Conservation (phyloP, 1,140 invertebrate species). For the Diorhabda elongata region DNA sequence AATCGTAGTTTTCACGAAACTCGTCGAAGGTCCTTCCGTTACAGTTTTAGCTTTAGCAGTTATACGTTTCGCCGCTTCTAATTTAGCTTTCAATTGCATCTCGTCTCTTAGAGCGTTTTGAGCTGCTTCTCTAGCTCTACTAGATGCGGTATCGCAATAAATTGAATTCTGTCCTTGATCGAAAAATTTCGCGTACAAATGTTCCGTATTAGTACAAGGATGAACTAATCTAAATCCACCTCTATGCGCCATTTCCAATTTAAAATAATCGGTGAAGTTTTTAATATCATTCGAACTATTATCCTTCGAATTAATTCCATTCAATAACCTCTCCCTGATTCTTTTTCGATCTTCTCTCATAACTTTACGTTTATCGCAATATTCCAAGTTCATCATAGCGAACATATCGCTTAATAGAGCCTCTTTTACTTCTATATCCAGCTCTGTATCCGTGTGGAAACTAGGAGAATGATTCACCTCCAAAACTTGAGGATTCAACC, state of each 20-base stretch:
- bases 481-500: constrained; percentile 78
- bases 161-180: constrained; percentile 67
- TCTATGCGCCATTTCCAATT: constrained; percentile 38
- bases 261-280: constrained; percentile 40
- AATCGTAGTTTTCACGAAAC: not conserved
- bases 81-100: constrained; percentile 52
- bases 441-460: constrained; percentile 78
- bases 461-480: constrained; percentile 92
- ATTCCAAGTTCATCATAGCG: constrained; percentile 74
- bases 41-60: constrained; percentile 23
- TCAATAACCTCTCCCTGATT: constrained; percentile 61
- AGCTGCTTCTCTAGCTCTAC: constrained; percentile 67
- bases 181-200: constrained; percentile 55
- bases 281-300: constrained; percentile 19
- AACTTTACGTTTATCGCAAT: constrained; percentile 71
- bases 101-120: constrained; percentile 58
- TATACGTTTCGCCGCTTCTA: constrained; percentile 42
- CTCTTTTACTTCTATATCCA: constrained; percentile 83
- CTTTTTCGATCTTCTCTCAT: constrained; percentile 67
- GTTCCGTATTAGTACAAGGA: constrained; percentile 25
- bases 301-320: constrained; percentile 50
- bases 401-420: constrained; percentile 77
- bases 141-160: constrained; percentile 74
- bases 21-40: not conserved
- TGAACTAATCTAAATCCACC: constrained; percentile 62